Evolutionary conservation across 1,140 invertebrate species (phyloP).

Genomic region (Agrypnia vestita): DNA sequence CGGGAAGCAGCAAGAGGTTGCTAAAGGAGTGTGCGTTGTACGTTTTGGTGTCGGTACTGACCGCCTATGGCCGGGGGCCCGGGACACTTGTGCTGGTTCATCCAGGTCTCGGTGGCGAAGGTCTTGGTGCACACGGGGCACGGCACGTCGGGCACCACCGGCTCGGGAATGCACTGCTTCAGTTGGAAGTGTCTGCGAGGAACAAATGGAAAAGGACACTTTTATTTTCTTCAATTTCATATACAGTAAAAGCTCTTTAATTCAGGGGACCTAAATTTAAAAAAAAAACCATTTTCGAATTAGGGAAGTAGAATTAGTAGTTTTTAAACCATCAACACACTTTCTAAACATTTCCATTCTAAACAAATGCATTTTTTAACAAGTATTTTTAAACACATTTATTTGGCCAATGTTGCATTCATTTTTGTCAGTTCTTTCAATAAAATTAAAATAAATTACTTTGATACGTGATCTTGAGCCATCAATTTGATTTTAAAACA

Average conservation of each 20-base stretch:
- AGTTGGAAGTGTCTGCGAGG: slow-evolving; percentile 61
- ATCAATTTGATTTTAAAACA: neutral
- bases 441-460: no score
- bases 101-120: slow-evolving; percentile 61
- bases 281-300: no score
- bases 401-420: no score
- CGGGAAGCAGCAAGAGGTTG: no score
- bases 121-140: slow-evolving; percentile 62
- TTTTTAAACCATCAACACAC: neutral
- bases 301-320: neutral
- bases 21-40: no score
- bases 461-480: no score
- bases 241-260: neutral
- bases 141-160: slow-evolving; percentile 60
- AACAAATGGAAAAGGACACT: neutral
- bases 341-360: no score
- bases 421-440: no score
- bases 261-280: neutral
- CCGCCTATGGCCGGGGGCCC: slow-evolving; percentile 61
- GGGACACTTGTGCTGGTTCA: slow-evolving; percentile 59
- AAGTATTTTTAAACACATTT: neutral
- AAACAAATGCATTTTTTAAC: no score
- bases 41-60: slow-evolving; percentile 30
- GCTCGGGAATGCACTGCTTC: slow-evolving; percentile 58
- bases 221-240: neutral